Percentiles rank a stretch among this genome's conserved stretches.
Evolutionary conservation across 2,113 vertebrate genomes (phyloP).

Genomic region (Psettodes erumei): DNA sequence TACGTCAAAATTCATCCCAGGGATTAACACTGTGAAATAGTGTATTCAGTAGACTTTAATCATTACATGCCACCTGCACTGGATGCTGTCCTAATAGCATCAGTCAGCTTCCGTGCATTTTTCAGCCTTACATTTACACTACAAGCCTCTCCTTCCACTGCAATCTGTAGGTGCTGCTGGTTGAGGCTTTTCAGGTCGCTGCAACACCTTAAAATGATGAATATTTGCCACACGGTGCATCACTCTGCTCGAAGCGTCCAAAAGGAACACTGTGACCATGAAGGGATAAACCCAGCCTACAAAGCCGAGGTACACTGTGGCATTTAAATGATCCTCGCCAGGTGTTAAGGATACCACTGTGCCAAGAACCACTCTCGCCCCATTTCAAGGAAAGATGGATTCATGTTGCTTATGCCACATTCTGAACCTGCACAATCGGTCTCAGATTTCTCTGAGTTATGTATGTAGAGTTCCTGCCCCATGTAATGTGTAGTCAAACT

Average conservation of each 20-base stretch:
- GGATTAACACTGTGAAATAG: neutral
- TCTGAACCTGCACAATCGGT: neutral
- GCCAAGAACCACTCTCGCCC: neutral
- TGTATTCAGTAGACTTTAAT: conserved; percentile 2
- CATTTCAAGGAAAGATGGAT: neutral
- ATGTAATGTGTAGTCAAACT: neutral
- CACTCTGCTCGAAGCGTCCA: neutral
- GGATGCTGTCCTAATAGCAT: too few relatives aligned
- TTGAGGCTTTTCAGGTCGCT: neutral
- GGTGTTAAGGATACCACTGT: neutral
- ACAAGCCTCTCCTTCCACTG: neutral
- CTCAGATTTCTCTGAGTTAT: neutral
- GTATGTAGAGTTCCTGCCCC: neutral
- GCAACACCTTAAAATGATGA: conserved; percentile 4
- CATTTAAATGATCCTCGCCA: conserved; percentile 9
- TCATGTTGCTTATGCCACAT: neutral
- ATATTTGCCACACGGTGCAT: neutral
- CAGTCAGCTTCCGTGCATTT: neutral
- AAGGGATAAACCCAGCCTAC: conserved; percentile 1
- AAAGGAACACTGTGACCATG: neutral
- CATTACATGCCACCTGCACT: neutral
- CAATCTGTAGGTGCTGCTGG: neutral
- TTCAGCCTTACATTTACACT: neutral
- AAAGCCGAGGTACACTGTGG: conserved; percentile 2
- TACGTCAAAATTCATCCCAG: too few relatives aligned